These are phyloP conservation scores for Actenoides hombroni DNA, from an alignment of 2,113 vertebrate species.

Conservation along the genomic window DNA sequence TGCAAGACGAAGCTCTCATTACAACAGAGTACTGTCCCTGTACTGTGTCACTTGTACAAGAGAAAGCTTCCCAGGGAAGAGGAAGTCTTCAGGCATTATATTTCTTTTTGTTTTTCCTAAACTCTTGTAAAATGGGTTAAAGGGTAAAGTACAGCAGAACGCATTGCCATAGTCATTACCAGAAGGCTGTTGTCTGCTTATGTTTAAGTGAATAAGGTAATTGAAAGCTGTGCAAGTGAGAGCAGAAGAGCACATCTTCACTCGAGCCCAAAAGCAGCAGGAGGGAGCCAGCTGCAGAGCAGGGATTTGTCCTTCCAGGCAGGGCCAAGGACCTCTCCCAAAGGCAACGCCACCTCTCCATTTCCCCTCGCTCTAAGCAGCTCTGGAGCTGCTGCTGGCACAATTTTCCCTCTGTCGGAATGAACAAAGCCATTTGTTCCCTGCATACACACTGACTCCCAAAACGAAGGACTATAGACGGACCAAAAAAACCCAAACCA, in stretches of 20 bases:
- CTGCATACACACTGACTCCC: background rate
- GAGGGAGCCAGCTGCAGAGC: background rate
- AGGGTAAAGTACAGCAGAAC: background rate
- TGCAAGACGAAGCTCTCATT: background rate
- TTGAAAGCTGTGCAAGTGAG: background rate
- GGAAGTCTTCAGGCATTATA: background rate
- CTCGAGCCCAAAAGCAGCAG: background rate
- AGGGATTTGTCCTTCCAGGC: background rate
- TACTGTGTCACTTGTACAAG: background rate
- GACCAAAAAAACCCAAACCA: background rate
- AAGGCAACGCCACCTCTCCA: background rate
- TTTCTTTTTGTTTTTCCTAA: background rate
- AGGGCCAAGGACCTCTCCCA: accelerated
- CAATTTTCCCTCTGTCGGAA: background rate
- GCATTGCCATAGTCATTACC: background rate
- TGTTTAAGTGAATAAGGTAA: background rate
- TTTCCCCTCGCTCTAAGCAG: accelerated
- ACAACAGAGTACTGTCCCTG: background rate
- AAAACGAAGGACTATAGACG: accelerated
- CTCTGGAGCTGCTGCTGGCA: background rate
- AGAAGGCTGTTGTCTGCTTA: background rate
- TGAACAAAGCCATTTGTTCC: background rate
- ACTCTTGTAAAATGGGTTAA: background rate
- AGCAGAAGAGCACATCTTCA: background rate
- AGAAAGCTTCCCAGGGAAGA: background rate